Base-by-base conservation (phyloP, 1,140 invertebrate species). In the Rhynchophorus ferrugineus region DNA sequence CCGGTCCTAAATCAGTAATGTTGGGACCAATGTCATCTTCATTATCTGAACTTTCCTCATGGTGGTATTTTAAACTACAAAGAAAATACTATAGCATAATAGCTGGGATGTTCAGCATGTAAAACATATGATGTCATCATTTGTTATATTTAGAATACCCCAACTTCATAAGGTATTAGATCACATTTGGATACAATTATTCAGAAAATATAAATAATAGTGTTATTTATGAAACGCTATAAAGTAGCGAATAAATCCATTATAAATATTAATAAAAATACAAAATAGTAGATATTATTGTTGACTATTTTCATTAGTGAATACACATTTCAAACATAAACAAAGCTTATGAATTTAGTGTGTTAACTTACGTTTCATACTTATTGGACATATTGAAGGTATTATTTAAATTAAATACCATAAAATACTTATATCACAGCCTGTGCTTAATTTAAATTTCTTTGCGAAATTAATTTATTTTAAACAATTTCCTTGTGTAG, bases 311-410 rank as follows among this genome's bases (percentile, higher is more conserved):
- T n/a, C n/a, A 16, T 21, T n/a, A 44, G 24, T 2, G 18, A 8
- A 44, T 42, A 14, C 29, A 49, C n/a, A 38, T 11, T 11, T 38
- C 8, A 13, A 19, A 43, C 16, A 33, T 33, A 45, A 18, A 16
- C n/a, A 22, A 22, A 24, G 9, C 17, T 22, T 17, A 49, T n/a
- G 24, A n/a, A n/a, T n/a, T n/a, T n/a, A n/a, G n/a, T n/a, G n/a
- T n/a, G n/a, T n/a, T n/a, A n/a, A 65, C 79, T 76, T 77, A 81
- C 78, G 76, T 73, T 53, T 80, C 78, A 56, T 76, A 82, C 76
- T 82, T 81, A 69, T 78, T 80, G 57, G 79, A 79, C 78, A 81
- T 79, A 37, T 61, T 73, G 42, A 41, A 20, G 9, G 22, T 51
- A 19, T 55, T 46, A 56, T 59, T 56, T 50, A 56, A 56, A 41